Evolutionary conservation across 1,140 invertebrate genomes (phyloP).

Genomic region (Pseudomyrmex concolor): DNA sequence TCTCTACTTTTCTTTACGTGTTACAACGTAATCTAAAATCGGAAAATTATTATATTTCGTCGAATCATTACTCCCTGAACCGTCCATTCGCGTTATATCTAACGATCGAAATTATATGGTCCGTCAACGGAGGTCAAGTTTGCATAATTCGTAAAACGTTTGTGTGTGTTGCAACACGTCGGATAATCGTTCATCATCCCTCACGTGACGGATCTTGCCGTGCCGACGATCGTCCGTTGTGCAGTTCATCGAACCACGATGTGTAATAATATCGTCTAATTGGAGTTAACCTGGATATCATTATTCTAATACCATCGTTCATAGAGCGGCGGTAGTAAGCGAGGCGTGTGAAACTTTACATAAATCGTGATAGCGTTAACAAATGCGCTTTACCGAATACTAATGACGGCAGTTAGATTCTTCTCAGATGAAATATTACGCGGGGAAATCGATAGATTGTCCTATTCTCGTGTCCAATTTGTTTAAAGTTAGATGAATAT

Average conservation of each 20-base stretch:
- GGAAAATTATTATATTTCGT: conserved; percentile 37
- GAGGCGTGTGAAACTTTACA: conserved; percentile 3
- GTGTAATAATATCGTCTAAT: conserved; percentile 42
- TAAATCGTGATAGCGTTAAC: conserved; percentile 39
- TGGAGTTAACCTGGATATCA: conserved; percentile 27
- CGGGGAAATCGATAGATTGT: neutral
- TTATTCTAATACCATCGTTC: conserved; percentile 28
- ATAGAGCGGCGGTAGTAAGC: neutral
- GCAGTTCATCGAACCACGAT: conserved; percentile 12
- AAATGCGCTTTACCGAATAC: conserved; percentile 20
- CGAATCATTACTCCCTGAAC: conserved; percentile 10
- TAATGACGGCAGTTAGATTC: conserved; percentile 17
- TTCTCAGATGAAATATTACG: conserved; percentile 12
- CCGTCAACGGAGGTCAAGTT: conserved; percentile 23
- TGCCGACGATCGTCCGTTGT: conserved; percentile 15
- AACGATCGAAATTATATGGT: conserved; percentile 29
- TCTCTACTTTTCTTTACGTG: no score
- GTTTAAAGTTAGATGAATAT: neutral
- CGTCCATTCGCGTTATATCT: neutral
- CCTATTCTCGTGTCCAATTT: neutral
- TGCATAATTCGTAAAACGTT: conserved; percentile 32
- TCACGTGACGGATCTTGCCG: conserved; percentile 7
- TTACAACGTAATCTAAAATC: no score
- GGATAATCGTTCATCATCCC: conserved; percentile 30
- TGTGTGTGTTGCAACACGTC: neutral